phyloP scores from a whole-genome alignment of 2,113 vertebrate genomes.

The Eretmochelys imbricata region DNA sequence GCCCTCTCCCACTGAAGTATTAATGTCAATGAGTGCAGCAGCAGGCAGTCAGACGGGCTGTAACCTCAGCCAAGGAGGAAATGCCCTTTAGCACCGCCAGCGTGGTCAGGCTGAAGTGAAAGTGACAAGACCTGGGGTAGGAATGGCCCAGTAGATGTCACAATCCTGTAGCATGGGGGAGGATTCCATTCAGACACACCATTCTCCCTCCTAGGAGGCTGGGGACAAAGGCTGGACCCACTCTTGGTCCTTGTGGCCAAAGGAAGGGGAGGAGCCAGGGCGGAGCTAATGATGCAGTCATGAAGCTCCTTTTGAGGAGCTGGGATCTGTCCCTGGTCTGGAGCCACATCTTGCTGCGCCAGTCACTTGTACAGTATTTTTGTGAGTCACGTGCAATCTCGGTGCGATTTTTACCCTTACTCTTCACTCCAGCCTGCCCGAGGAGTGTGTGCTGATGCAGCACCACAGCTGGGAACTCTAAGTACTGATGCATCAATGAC shows the following conservation, averaged over 20 bases:
- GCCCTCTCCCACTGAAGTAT: not conserved
- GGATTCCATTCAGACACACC: not conserved
- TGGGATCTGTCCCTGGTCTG: not conserved
- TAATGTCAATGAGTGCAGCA: not conserved
- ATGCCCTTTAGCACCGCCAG: not conserved
- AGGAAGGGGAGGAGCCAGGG: not conserved
- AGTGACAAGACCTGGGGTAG: not conserved
- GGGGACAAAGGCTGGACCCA: not conserved
- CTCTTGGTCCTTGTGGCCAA: not conserved
- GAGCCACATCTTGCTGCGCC: not conserved
- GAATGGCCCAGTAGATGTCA: no score
- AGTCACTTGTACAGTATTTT: not conserved
- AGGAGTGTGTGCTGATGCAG: not conserved
- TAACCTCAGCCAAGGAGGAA: not conserved
- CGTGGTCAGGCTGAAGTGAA: not conserved
- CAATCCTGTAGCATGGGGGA: not conserved
- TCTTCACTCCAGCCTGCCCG: not conserved
- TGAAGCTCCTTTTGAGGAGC: not conserved
- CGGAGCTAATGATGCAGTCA: not conserved
- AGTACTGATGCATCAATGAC: not conserved
- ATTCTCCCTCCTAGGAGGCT: not conserved
- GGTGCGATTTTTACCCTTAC: not conserved
- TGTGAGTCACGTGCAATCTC: not conserved
- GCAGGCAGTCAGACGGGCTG: not conserved
- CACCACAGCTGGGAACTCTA: not conserved